Evolutionary conservation across 1,140 invertebrate species (phyloP).

Genomic region (Ips nitidus): DNA sequence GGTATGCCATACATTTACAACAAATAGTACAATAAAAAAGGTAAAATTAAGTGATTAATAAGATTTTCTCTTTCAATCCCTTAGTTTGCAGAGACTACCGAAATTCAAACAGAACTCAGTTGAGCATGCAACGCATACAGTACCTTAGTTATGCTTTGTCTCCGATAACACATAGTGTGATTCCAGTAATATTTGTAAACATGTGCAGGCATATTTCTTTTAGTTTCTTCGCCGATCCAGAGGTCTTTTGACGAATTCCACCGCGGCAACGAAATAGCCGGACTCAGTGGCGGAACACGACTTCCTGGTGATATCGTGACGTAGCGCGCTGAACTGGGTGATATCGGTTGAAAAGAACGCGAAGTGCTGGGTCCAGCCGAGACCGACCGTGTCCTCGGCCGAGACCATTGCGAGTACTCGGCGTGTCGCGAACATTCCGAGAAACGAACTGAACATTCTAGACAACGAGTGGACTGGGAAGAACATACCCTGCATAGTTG

Average conservation of each 20-base stretch:
- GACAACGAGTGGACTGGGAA: slow-evolving; percentile 22
- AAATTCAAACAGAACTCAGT: too few relatives aligned
- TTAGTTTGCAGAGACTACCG: too few relatives aligned
- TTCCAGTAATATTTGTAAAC: slow-evolving; percentile 70
- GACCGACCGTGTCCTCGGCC: slow-evolving; percentile 34
- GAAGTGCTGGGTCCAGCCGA: slow-evolving; percentile 44
- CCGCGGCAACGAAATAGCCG: slow-evolving; percentile 39
- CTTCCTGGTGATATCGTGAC: slow-evolving; percentile 38
- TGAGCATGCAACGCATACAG: not conserved
- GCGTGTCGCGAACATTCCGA: slow-evolving; percentile 8
- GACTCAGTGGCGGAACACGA: slow-evolving; percentile 37
- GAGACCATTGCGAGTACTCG: slow-evolving; percentile 42
- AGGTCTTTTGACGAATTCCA: slow-evolving; percentile 48
- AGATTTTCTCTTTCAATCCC: too few relatives aligned
- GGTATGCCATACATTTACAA: too few relatives aligned
- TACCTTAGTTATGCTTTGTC: slow-evolving; percentile 61
- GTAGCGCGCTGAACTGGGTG: slow-evolving; percentile 13
- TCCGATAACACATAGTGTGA: slow-evolving; percentile 56
- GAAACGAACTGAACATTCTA: slow-evolving; percentile 30
- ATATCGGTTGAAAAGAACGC: slow-evolving; percentile 42
- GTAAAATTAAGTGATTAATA: too few relatives aligned
- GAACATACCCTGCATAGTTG: slow-evolving; percentile 22
- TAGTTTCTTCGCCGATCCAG: slow-evolving; percentile 71
- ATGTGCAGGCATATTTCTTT: slow-evolving; percentile 62
- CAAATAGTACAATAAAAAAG: too few relatives aligned